Base-by-base conservation (phyloP, 2,113 vertebrate species). In the Suricata suricatta region DNA sequence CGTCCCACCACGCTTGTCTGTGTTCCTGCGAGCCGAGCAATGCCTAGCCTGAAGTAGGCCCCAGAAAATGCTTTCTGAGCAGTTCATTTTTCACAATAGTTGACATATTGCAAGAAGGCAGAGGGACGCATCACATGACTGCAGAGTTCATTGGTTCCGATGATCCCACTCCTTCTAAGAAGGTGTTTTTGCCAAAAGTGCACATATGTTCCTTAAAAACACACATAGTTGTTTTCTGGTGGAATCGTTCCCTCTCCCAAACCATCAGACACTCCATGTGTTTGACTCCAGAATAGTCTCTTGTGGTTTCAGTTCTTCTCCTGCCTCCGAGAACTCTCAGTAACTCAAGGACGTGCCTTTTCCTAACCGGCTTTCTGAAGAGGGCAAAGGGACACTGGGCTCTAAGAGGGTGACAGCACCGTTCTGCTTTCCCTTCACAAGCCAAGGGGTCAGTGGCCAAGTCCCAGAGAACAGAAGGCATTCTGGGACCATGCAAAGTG, bases 161-260 rank as follows among this genome's bases (percentile, higher is more conserved):
- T 86, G 29, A 92, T 87, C 89, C 52, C 66, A 76, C 14, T 66
- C 44, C 50, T 92, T 66, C 79, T 80, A 50, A 97, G 80, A 93
- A 83, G 80, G 71, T 63, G 68, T 89, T 95, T 95, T 94, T 83
- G 93, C 96, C 92, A 91, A 79, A 95, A 80, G n/a, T 52, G 60
- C 77, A 95, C 91, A 88, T 92, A 96, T 69, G 92, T 74, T 89
- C 95, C 72, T 97, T 84, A 87, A 94, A 95, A 72, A 90, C 19
- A 63, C 31, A 72, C 71, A 88, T 31, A 54, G 38, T 44, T 71
- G 41, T 79, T 91, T 92, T 92, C 74, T 90, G 74, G 90, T 35
- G 29, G 86, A 91, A 93, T 63, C 50, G 82, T 71, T 57, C 38
- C 44, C 72, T 94, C 60, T 74, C 87, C 63, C 84, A 91, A 90